These are phyloP conservation scores for Eupithecia tripunctaria DNA, from an alignment of 2,888 invertebrate genomes.

Conservation along the genomic window DNA sequence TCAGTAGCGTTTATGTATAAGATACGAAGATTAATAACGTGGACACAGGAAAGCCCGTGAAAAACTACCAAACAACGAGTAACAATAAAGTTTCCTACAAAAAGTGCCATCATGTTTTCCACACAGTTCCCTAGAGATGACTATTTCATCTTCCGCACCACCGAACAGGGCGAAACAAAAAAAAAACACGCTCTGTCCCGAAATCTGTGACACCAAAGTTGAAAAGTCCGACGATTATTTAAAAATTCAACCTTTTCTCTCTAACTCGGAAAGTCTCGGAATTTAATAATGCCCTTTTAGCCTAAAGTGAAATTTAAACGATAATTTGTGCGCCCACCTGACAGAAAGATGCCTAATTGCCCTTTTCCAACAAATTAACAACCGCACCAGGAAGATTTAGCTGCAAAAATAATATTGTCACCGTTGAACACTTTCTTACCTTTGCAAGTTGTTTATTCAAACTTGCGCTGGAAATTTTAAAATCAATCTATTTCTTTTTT, in stretches of 20 bases:
- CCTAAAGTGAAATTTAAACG: slow-evolving; percentile 64
- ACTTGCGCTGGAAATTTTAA: slow-evolving; percentile 4
- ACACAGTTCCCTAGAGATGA: slow-evolving; percentile 54
- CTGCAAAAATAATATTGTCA: slow-evolving; percentile 32
- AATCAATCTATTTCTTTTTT: not conserved
- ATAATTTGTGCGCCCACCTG: slow-evolving; percentile 61
- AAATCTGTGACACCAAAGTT: slow-evolving; percentile 35
- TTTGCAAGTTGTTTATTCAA: slow-evolving; percentile 18
- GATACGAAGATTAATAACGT: slow-evolving; percentile 21
- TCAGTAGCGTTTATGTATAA: not conserved
- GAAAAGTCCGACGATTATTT: slow-evolving; percentile 47
- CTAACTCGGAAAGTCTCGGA: slow-evolving; percentile 62
- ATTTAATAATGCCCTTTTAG: slow-evolving; percentile 63
- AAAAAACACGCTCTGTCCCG: slow-evolving; percentile 38
- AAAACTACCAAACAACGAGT: slow-evolving; percentile 39
- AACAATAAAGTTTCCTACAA: slow-evolving; percentile 38
- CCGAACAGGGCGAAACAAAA: slow-evolving; percentile 44
- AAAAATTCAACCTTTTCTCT: slow-evolving; percentile 67
- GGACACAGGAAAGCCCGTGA: slow-evolving; percentile 35
- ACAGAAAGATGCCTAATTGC: slow-evolving; percentile 63
- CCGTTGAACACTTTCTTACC: slow-evolving; percentile 36
- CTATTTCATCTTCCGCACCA: slow-evolving; percentile 59
- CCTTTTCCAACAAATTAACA: slow-evolving; percentile 60
- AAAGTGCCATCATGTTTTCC: slow-evolving; percentile 51
- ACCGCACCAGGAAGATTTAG: slow-evolving; percentile 43